Conservation (phyloP, 2,113 vertebrate species). For the Clupea harengus region DNA sequence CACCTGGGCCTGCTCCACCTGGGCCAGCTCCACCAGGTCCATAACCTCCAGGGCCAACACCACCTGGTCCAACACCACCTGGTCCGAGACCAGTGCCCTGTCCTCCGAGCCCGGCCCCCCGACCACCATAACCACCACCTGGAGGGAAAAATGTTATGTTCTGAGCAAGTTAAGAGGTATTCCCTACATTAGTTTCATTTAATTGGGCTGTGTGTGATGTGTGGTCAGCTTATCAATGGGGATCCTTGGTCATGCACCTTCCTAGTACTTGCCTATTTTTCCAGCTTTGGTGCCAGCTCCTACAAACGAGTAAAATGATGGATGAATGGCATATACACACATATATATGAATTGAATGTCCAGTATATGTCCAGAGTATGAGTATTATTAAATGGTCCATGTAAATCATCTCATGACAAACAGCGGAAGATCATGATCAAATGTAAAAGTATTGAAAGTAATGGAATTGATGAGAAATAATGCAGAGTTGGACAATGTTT, state of each 20-base stretch:
- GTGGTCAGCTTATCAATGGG: not conserved
- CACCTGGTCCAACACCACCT: slow-evolving; percentile 21
- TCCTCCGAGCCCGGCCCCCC: slow-evolving; percentile 43
- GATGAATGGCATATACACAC: not conserved
- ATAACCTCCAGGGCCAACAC: not conserved
- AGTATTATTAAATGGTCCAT: not conserved
- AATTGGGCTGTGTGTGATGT: not conserved
- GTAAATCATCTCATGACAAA: no score
- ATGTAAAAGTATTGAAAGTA: no score
- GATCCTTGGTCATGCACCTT: not conserved
- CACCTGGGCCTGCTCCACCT: not conserved
- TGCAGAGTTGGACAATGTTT: no score
- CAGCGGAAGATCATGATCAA: no score
- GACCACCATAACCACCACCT: slow-evolving; percentile 32
- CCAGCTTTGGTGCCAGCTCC: not conserved
- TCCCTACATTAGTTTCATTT: not conserved
- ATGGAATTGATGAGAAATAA: no score
- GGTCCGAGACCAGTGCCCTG: slow-evolving; percentile 46
- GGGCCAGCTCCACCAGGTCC: not conserved
- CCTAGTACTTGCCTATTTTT: not conserved
- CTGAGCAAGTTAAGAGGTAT: not conserved
- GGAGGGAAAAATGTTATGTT: not conserved
- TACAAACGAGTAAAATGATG: not conserved
- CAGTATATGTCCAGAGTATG: not conserved
- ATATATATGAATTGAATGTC: not conserved